Evolutionary conservation across 2,888 invertebrate species (phyloP).

Genomic region (Eupithecia dodoneata): DNA sequence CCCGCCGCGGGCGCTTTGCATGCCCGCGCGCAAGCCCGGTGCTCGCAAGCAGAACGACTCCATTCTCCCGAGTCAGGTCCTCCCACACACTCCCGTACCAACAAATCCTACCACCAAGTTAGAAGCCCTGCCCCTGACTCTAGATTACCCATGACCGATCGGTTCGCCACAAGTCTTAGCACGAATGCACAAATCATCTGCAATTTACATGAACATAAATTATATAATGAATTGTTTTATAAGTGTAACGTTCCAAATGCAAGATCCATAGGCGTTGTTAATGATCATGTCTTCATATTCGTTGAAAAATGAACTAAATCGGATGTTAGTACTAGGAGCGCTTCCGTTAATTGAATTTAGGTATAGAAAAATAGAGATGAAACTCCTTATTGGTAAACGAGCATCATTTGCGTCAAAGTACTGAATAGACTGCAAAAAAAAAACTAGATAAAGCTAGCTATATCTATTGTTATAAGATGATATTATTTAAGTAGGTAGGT

Average conservation of each 20-base stretch:
- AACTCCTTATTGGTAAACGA: background rate
- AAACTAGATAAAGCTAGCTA: constrained; percentile 27
- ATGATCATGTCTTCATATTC: background rate
- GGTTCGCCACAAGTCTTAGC: background rate
- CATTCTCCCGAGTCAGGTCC: constrained; percentile 19
- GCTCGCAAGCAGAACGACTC: constrained; percentile 54
- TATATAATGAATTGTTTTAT: background rate
- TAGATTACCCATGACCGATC: constrained; percentile 28
- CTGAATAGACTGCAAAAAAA: constrained; percentile 34
- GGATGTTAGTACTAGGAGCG: background rate
- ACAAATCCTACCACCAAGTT: constrained; percentile 17
- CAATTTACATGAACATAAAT: background rate
- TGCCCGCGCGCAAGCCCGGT: constrained; percentile 52
- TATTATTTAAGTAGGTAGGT: constrained; percentile 27
- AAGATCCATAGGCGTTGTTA: background rate
- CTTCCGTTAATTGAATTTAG: background rate
- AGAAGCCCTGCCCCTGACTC: constrained; percentile 24
- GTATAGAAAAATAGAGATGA: background rate
- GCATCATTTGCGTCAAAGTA: constrained; percentile 26
- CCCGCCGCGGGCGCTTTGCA: constrained; percentile 69
- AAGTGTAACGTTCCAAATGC: background rate
- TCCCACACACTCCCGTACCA: constrained; percentile 32
- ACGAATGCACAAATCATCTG: constrained; percentile 4
- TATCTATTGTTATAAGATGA: constrained; percentile 22
- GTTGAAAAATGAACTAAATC: background rate